Evolutionary conservation across 2,888 invertebrate genomes (phyloP), one percentile per base, ranked within the genome.

Genomic region (Eilema depressum): DNA sequence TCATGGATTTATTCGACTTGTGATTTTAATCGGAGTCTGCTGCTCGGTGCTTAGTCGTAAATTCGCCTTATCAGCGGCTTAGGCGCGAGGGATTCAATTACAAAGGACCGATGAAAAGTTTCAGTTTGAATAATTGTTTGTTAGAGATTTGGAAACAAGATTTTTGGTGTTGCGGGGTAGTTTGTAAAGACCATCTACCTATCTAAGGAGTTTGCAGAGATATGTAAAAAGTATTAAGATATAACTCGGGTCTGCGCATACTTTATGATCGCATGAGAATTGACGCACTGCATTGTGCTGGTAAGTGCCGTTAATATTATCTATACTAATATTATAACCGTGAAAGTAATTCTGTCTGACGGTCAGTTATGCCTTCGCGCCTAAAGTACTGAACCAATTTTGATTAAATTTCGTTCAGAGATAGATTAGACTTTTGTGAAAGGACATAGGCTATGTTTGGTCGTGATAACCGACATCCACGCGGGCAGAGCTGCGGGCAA

Each of bases 1-100:
- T 85, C 81, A 75, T 77, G 81, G 86, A 91, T 92, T 92, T 92
- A 91, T 92, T 88, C 80, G 86, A 89, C 86, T 91, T 87, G 77
- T 79, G 85, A 89, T 88, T 89, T 87, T 87, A 88, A 89, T 87
- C 88, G 66, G 56, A 23, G 25, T 57, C 53, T 66, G 14, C 75
- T 73, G 59, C 63, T 66, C 33, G 71, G 71, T 70, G 60, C 71
- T 79, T 74, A 72, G 74, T 75, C 78, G 81, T 80, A 80, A 82
- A 82, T 82, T 75, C 73, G 26, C 68, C 66, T 81, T 81, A 77
- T 77, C 82, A 71, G 25, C 41, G 68, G 76, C 71, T 80, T 78
- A 61, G 71, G 74, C 71, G 75, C 53, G 75, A 63, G 79, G 69
- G 76, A 82, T 81, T 81, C 78, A 80, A 81, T 81, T 81, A 74